Base-by-base conservation (phyloP, 2,888 invertebrate genomes). In the Zhuqinia jingwanae region DNA sequence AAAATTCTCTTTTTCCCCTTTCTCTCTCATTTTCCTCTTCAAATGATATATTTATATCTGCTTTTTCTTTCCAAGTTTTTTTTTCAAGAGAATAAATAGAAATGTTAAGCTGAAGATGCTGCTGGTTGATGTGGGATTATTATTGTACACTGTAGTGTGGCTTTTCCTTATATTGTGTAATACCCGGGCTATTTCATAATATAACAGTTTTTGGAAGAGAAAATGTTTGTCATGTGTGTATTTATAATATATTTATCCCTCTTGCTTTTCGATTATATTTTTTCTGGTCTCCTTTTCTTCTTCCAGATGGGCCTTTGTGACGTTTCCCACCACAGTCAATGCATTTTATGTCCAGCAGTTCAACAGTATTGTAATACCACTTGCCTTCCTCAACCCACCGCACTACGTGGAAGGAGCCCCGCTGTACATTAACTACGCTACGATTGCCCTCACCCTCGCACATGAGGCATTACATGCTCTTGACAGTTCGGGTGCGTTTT, bases 381-480 rank as follows among this genome's bases (percentile, higher is more conserved):
- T 94, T 85, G 93, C 94, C 22, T 92, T 94, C 91, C 92, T 94
- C 91, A 92, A 92, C 10, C 93, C 93, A 91, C 93, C 93, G 8
- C 93, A 93, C 91, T 93, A 93, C 80, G 92, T 92, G 90, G 92
- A 92, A 30, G 92, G 92, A 17, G 92, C 93, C 27, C 94, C 94
- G 1, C 92, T 92, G 45, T 94, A 93, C 87, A 92, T 93, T 27
- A 92, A 92, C 42, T 93, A 93, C 89, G 93, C 93, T 0, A 93
- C 93, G 1, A 91, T 93, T 17, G 94, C 93, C 11, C 92, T 93
- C 36, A 92, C 93, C 53, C 92, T 94, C 75, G 93, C 93, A 27
- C 94, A 94, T 90, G 94, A 94, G 91, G 93, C 93, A 53, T 92
- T 94, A 20, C 94, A 94, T 89, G 93, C 93, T 13, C 93, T 94